Base-by-base conservation (phyloP, 2,888 invertebrate genomes). In the Stenchaetothrips biformis region DNA sequence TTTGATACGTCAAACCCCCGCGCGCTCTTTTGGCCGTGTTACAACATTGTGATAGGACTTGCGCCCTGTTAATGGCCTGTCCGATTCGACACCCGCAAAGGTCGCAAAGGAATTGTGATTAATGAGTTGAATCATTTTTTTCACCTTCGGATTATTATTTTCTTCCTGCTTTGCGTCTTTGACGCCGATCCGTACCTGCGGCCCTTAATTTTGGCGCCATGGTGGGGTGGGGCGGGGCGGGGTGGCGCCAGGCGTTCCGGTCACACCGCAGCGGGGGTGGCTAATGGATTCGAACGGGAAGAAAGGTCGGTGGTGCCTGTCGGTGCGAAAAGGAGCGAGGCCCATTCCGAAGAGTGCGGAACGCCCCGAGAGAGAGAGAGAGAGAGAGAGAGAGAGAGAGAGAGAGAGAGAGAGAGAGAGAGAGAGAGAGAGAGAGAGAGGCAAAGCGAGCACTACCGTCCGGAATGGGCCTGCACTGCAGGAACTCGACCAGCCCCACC, bases 61-160 rank as follows among this genome's bases (percentile, higher is more conserved):
- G 67, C 67, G 25, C 67, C 67, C 25, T 74, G 25, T 25, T 74
- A 74, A 74, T 74, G 67, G 67, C 21, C 67, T 11, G 67, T 21
- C 25, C 67, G 67, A 21, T 74, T 74, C 67, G 67, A 74, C 67
- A 74, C 25, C 21, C 11, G 25, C 67, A 74, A 74, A 25, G 67
- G 21, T 25, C 25, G 67, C 67, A 59, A 6, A 18, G 59, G 18
- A 74, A 21, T 74, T 21, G 67, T 74, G 67, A 25, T 74, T 74
- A 74, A 74, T 74, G 67, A 74, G 67, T 74, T 25, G 67, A 74
- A 74, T 74, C 21, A 74, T 74, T 74, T 37, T 74, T 67, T 74
- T 74, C 67, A 25, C 67, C 67, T 74, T 74, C 25, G 67, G 37
- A 37, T 37, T 37, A 37, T 37, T 37, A 37, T 37, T 21, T 74